A percentile compares a stretch with the other conserved stretches of the same genome.
Evolutionary conservation across 2,888 invertebrate genomes (phyloP).

Genomic region (Pediacus dermestoides): DNA sequence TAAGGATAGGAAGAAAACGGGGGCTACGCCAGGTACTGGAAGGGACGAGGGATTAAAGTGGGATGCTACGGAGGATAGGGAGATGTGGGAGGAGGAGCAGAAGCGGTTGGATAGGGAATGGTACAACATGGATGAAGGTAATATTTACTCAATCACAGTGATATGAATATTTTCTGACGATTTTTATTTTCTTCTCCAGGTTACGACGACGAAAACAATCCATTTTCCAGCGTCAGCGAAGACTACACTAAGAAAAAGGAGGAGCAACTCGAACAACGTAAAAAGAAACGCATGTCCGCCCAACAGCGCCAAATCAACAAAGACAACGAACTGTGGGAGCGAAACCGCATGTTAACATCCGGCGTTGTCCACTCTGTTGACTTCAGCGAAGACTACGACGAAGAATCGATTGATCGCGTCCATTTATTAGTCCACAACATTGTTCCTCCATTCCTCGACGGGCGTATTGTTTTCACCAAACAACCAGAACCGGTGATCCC

Average conservation of each 20-base stretch:
- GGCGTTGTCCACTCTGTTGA: constrained; percentile 89
- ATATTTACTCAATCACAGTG: no score
- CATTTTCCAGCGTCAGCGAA: constrained; percentile 83
- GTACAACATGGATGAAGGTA: constrained; percentile 95
- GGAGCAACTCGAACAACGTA: constrained; percentile 83
- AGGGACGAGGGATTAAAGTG: constrained; percentile 56
- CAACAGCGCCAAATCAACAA: constrained; percentile 96
- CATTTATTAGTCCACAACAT: constrained; percentile 97
- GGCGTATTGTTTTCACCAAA: constrained; percentile 97
- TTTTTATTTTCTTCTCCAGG: constrained; percentile 49
- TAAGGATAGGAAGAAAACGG: constrained; percentile 62
- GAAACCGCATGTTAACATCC: constrained; percentile 94
- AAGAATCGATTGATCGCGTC: constrained; percentile 91
- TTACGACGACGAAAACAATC: constrained; percentile 89
- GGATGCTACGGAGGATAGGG: constrained; percentile 68
- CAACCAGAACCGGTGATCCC: constrained; percentile 99
- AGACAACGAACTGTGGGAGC: constrained; percentile 98
- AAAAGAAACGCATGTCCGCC: constrained; percentile 90
- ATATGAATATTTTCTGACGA: neutral
- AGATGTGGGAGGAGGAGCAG: constrained; percentile 89
- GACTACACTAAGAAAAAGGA: constrained; percentile 94
- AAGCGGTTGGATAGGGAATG: constrained; percentile 90
- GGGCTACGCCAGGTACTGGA: constrained; percentile 58
- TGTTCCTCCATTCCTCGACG: constrained; percentile 97
- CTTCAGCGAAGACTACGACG: constrained; percentile 90